A percentile compares a stretch with the other conserved stretches of the same genome.
phyloP scores from a whole-genome alignment of 2,888 invertebrate genomes.

The Apantesis nais region DNA sequence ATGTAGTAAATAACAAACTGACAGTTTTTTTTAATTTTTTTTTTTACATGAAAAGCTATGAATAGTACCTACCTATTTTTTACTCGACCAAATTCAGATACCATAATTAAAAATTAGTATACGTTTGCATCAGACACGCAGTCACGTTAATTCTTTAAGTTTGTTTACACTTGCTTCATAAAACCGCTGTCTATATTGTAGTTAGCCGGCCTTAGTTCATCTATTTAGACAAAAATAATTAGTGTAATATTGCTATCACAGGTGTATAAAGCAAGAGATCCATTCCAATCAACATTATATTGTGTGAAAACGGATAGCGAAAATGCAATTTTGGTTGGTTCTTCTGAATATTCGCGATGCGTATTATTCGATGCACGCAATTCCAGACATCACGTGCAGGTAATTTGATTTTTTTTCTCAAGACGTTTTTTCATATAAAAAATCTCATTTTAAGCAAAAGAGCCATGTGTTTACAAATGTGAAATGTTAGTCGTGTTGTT shows the following conservation, averaged over 20 bases:
- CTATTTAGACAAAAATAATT: background rate
- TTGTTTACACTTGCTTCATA: background rate
- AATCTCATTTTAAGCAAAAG: background rate
- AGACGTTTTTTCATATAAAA: too few relatives aligned
- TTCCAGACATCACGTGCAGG: conserved; percentile 65
- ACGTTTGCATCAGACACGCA: background rate
- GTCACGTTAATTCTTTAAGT: background rate
- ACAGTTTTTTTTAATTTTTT: too few relatives aligned
- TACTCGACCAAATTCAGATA: background rate
- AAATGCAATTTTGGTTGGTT: conserved; percentile 67
- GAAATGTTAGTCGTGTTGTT: background rate
- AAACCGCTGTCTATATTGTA: background rate
- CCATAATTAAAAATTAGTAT: background rate
- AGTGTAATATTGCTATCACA: conserved; percentile 37
- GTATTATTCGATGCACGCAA: conserved; percentile 70
- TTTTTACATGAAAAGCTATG: too few relatives aligned
- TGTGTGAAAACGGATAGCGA: conserved; percentile 71
- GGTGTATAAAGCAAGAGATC: conserved; percentile 68
- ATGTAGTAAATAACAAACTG: too few relatives aligned
- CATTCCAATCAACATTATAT: conserved; percentile 72
- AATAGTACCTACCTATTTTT: too few relatives aligned
- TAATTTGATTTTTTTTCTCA: too few relatives aligned
- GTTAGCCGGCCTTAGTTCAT: too few relatives aligned
- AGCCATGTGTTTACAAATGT: background rate
- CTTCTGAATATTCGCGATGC: conserved; percentile 74